Percentiles rank a stretch among this genome's conserved stretches.
Conservation (phyloP, 2,113 vertebrate species). For the Okapia johnstoni region DNA sequence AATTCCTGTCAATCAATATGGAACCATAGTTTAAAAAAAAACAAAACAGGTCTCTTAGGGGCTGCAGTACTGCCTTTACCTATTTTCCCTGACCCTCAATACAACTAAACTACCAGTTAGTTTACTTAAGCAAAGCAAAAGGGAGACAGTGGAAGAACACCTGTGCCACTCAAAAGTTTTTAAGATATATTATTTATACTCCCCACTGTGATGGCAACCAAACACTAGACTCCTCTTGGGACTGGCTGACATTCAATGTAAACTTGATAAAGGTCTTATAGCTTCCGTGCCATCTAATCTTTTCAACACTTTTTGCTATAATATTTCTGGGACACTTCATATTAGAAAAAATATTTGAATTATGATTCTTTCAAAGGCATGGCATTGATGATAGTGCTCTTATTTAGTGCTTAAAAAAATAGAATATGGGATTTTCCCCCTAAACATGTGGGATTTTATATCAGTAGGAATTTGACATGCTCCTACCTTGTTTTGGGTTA, state of each 20-base stretch:
- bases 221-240: constrained; percentile 22
- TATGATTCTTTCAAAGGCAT: constrained; percentile 28
- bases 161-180: neutral
- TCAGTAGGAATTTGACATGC: constrained; percentile 80
- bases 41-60: neutral
- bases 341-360: constrained; percentile 48
- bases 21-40: neutral
- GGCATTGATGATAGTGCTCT: constrained; percentile 36
- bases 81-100: neutral
- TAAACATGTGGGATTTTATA: constrained; percentile 71
- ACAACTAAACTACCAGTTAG: constrained; percentile 13
- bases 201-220: neutral
- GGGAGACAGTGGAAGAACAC: constrained; percentile 46
- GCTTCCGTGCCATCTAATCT: neutral
- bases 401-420: constrained; percentile 11
- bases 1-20: neutral
- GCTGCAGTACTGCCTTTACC: neutral
- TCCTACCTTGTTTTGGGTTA: constrained; percentile 99
- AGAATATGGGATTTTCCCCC: constrained; percentile 41
- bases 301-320: neutral
- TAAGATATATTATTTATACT: constrained; percentile 22
- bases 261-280: constrained; percentile 18
- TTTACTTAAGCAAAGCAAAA: constrained; percentile 62
- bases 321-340: neutral
- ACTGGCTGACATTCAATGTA: constrained; percentile 8